Evolutionary conservation across 2,797 vertebrate species (phyloP).

Genomic region (Dermochelys coriacea): DNA sequence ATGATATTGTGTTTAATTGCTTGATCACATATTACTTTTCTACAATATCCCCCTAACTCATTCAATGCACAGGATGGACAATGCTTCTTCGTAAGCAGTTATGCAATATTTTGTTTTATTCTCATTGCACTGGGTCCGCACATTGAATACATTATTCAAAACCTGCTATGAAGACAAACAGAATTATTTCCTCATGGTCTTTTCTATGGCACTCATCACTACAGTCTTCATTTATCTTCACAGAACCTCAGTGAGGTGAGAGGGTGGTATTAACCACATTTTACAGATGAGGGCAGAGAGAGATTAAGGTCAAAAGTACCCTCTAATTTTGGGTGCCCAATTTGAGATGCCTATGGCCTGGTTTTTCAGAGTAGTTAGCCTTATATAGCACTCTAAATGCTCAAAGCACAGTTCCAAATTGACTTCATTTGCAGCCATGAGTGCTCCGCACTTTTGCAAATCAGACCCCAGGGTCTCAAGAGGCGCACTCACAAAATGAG

Average conservation of each 20-base stretch:
- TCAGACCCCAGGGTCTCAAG: neutral
- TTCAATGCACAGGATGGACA: neutral
- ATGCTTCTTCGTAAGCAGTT: neutral
- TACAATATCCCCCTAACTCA: neutral
- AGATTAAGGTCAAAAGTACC: neutral
- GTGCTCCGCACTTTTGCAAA: neutral
- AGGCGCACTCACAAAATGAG: neutral
- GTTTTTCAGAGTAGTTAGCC: neutral
- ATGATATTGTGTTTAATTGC: neutral
- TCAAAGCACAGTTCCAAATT: neutral
- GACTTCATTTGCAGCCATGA: neutral
- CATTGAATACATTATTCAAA: neutral
- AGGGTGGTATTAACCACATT: neutral
- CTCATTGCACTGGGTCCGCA: neutral
- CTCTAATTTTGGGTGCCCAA: neutral
- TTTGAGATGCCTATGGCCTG: neutral
- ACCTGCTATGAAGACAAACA: neutral
- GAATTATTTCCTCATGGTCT: neutral
- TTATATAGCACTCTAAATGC: neutral
- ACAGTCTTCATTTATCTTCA: neutral
- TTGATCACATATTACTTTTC: conserved; percentile 8
- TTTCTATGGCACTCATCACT: neutral
- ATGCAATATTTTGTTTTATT: neutral
- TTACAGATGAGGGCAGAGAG: neutral
- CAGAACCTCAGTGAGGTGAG: neutral